Base-by-base conservation (phyloP, 2,797 vertebrate species). In the Hybognathus amarus region DNA sequence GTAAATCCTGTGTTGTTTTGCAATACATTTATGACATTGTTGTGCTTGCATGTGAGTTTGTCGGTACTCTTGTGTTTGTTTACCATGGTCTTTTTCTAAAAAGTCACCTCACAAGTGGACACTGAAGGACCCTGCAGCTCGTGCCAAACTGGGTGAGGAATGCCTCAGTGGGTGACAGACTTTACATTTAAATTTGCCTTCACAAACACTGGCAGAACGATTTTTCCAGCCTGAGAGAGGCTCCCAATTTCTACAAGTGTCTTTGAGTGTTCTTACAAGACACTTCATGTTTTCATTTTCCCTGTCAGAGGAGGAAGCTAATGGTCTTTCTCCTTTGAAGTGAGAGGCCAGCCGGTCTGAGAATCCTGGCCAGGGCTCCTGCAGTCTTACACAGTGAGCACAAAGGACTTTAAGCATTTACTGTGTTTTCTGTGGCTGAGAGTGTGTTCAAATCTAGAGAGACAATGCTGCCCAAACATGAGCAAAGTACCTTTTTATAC, bases 401-500 rank as follows among this genome's bases (percentile, higher is more conserved):
- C 79, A 86, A 87, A 88, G 80, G 45, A 85, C 77, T 64, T 83
- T 71, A 84, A 84, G 87, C 87, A 45, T 83, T 82, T 73, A 73
- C n/a, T n/a, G n/a, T 64, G 69, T 66, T 64, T 79, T 63, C 64
- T 82, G 80, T 78, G 68, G 40, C 36, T 83, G 15, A 82, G 68
- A 83, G 74, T 85, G 73, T 81, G 84, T 64, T 67, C 12, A 45
- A 83, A 78, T 68, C 69, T 84, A 69, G 38, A 36, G 71, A 89
- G 45, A 90, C 87, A 89, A 87, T 83, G 56, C 78, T 42, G 75
- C 52, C 82, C 77, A 85, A 90, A 86, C 81, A 83, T 61, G 61
- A 87, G 71, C 82, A 85, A 85, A 85, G 83, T 85, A 87, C 84
- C 77, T 83, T 85, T 88, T 81, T 85, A 93, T 82, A 83, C 91